Percentiles rank a stretch among this genome's conserved stretches.
These are phyloP conservation scores for Pyrochroa serraticornis DNA, from an alignment of 2,888 invertebrate species.

Conservation along the genomic window DNA sequence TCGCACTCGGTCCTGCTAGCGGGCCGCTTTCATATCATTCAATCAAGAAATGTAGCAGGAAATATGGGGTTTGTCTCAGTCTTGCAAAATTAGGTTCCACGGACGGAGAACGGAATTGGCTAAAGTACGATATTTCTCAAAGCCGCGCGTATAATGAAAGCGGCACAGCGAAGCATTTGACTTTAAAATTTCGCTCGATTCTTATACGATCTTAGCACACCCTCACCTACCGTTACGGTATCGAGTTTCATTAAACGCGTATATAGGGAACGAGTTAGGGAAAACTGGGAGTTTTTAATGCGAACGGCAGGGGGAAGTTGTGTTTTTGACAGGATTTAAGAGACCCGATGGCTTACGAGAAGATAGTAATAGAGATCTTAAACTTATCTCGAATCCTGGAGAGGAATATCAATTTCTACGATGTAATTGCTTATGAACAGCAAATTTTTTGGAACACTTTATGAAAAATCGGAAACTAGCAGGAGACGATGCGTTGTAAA, in stretches of 20 bases:
- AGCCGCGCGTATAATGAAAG: constrained; percentile 55
- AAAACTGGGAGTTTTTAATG: constrained; percentile 11
- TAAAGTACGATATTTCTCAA: constrained; percentile 54
- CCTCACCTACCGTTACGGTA: constrained; percentile 35
- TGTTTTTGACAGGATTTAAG: background rate
- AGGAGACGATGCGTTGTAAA: too few relatives aligned
- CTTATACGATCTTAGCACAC: constrained; percentile 45
- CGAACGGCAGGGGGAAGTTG: background rate
- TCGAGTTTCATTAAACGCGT: constrained; percentile 36
- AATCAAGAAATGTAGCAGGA: constrained; percentile 57
- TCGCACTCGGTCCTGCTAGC: constrained; percentile 14
- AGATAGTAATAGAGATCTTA: too few relatives aligned
- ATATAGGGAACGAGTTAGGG: background rate
- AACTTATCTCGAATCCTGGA: too few relatives aligned
- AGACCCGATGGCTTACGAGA: too few relatives aligned
- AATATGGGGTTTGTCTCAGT: constrained; percentile 55
- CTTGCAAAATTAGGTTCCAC: constrained; percentile 55
- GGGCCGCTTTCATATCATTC: constrained; percentile 48
- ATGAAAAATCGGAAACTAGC: too few relatives aligned
- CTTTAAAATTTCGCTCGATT: constrained; percentile 53
- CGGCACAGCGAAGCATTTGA: constrained; percentile 50
- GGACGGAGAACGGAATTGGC: constrained; percentile 51
- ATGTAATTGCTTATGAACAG: too few relatives aligned
- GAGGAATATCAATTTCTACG: too few relatives aligned
- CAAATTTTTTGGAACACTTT: too few relatives aligned